Evolutionary conservation across 1,140 invertebrate genomes (phyloP).

Genomic region (Ctenoplectra terminalis): DNA sequence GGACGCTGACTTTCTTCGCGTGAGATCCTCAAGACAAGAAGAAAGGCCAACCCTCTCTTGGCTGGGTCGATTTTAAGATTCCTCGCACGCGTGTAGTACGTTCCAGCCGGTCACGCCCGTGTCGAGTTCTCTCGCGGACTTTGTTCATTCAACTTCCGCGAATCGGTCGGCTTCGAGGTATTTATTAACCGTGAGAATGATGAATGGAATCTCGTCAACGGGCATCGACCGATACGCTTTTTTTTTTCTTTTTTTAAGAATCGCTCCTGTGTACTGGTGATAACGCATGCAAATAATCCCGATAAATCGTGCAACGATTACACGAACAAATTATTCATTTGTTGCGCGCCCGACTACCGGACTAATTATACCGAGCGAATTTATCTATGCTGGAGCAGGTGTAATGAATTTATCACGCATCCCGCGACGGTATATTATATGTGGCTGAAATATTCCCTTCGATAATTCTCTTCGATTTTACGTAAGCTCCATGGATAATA

Average conservation of each 20-base stretch:
- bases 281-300: slow-evolving; percentile 31
- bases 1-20: not conserved
- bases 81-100: slow-evolving; percentile 18
- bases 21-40: not conserved
- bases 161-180: slow-evolving; percentile 25
- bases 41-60: not conserved
- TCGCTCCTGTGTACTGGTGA: too few species aligned
- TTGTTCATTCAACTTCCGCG: slow-evolving; percentile 37
- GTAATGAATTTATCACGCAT: slow-evolving; percentile 28
- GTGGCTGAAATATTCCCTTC: not conserved
- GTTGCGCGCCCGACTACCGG: not conserved
- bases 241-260: not conserved
- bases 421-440: not conserved
- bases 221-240: not conserved
- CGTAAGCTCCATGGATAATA: not conserved
- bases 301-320: slow-evolving; percentile 31
- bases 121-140: not conserved
- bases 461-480: not conserved
- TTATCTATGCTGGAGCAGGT: slow-evolving; percentile 11
- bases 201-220: not conserved
- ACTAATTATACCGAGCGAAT: slow-evolving; percentile 20
- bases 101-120: slow-evolving; percentile 36
- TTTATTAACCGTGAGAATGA: slow-evolving; percentile 11
- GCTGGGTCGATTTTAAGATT: slow-evolving; percentile 36
- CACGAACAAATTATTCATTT: slow-evolving; percentile 25